A percentile compares a stretch with the other conserved stretches of the same genome.
phyloP scores from a whole-genome alignment of 2,888 invertebrate species.

The Plebejus argus region DNA sequence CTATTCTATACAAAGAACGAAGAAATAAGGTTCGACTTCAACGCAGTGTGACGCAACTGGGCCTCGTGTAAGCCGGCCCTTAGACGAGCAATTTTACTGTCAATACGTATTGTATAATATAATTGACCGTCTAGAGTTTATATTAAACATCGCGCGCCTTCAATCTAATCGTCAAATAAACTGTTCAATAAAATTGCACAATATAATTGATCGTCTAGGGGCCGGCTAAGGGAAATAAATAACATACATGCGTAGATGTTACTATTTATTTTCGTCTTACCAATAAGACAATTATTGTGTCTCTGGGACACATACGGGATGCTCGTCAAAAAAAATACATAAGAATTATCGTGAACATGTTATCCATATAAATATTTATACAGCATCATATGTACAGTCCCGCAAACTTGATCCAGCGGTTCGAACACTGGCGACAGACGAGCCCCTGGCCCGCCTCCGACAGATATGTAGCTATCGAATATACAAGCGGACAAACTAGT shows the following conservation, averaged over 20 bases:
- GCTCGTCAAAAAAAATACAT: slow-evolving; percentile 59
- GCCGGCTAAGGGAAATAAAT: slow-evolving; percentile 45
- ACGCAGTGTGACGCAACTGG: too few relatives aligned
- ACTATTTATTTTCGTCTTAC: slow-evolving; percentile 76
- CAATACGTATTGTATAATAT: too few relatives aligned
- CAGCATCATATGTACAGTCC: slow-evolving; percentile 76
- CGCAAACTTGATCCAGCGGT: background rate
- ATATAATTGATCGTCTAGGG: too few relatives aligned
- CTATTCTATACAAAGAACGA: too few relatives aligned
- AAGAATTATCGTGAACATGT: slow-evolving; percentile 58
- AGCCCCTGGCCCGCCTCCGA: slow-evolving; percentile 56
- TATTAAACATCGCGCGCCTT: too few relatives aligned
- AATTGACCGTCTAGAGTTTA: too few relatives aligned
- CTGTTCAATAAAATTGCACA: too few relatives aligned
- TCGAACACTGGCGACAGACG: background rate
- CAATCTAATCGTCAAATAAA: too few relatives aligned
- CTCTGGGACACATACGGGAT: slow-evolving; percentile 71
- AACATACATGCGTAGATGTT: slow-evolving; percentile 66
- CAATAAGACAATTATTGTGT: slow-evolving; percentile 66
- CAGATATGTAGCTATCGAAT: slow-evolving; percentile 69
- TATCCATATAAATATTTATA: slow-evolving; percentile 74
- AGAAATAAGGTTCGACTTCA: too few relatives aligned
- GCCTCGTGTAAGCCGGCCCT: too few relatives aligned
- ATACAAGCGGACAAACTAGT: slow-evolving; percentile 51
- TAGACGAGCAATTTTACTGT: too few relatives aligned